Conservation (phyloP, 2,888 invertebrate species). For the Ophonus ardosiacus region DNA sequence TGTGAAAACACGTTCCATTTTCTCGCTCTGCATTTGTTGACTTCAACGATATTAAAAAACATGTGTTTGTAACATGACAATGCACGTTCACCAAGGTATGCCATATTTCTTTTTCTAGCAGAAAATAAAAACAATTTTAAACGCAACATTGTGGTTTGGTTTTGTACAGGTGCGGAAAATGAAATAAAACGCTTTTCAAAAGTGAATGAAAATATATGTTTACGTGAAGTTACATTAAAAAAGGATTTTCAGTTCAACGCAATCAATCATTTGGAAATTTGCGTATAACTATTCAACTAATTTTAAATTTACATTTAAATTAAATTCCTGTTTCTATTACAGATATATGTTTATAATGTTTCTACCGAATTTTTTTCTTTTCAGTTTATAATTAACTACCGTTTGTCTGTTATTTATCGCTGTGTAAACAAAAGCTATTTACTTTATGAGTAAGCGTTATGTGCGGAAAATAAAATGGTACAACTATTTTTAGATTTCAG, state of each 20-base stretch:
- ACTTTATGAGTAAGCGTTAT: background rate
- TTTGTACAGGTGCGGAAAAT: background rate
- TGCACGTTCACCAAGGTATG: background rate
- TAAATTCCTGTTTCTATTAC: background rate
- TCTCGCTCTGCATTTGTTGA: background rate
- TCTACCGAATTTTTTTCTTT: background rate
- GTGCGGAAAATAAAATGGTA: background rate
- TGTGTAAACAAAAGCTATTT: background rate
- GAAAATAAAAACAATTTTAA: constrained; percentile 7
- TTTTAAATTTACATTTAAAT: background rate
- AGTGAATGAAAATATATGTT: background rate
- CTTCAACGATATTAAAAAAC: constrained; percentile 24
- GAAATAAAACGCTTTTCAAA: background rate
- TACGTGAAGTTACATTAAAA: no score
- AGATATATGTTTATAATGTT: background rate
- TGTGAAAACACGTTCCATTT: constrained; percentile 16
- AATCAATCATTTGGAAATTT: background rate
- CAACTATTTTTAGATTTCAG: background rate
- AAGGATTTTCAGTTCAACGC: no score
- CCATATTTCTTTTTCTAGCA: background rate
- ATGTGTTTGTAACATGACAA: constrained; percentile 21
- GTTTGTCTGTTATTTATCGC: background rate
- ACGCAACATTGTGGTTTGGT: background rate
- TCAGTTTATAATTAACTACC: background rate
- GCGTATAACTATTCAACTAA: background rate